Base-by-base conservation (phyloP, 2,797 vertebrate species). In the Cossypha heuglini region DNA sequence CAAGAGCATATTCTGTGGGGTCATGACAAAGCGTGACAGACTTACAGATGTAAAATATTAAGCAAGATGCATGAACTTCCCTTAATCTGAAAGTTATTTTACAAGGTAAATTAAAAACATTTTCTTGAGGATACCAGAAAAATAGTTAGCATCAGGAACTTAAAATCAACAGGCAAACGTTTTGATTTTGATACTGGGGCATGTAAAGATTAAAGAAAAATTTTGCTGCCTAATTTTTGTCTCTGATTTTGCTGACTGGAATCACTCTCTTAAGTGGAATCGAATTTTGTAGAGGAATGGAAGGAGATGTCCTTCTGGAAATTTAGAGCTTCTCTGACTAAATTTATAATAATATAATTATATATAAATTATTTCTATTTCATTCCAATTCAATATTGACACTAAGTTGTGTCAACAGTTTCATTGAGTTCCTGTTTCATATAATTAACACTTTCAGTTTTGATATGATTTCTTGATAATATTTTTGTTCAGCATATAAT, bases 321-420 rank as follows among this genome's bases (percentile, higher is more conserved):
- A 93, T 59, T 10, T 7, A 52, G 24, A 77, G 20, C 14, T 64
- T 75, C 20, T 51, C 46, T 67, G 29, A 75, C 52, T 52, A 48
- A 20, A 67, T 67, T 28, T 37, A 43, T 37, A 37, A 37, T 37
- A 37, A 37, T 37, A 37, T 37, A 37, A 37, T 37, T 37, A 37
- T 37, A 37, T 37, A 37, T 37, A 37, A 37, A 38, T 59, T 81
- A 55, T 16, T 71, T 10, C 8, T 42, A 49, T 52, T 77, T 87
- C 46, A 77, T 89, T 86, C 21, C 13, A 77, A 74, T 38, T 86
- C 48, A 81, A 22, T 77, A 74, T 14, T 74, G 74, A 84, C 40
- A 40, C 4, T 59, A 54, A 69, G 11, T 59, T 67, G 9, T 22
- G 22, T 66, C 35, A 80, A 57, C 11, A 52, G 16, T 49, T 91